phyloP scores from a whole-genome alignment of 2,113 vertebrate genomes.

The Lasiurus cinereus region DNA sequence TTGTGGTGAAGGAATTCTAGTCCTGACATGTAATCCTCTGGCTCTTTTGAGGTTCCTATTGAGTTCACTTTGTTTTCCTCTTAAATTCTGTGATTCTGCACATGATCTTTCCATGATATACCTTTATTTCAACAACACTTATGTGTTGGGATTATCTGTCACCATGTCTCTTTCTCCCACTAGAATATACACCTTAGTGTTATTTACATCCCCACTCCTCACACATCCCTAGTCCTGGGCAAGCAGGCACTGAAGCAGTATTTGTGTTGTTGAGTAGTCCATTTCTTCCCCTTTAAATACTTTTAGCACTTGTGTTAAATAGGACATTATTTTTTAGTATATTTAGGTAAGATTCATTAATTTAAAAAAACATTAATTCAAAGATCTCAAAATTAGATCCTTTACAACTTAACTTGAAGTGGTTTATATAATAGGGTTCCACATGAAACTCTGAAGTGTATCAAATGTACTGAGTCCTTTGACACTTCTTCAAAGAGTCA shows the following conservation, averaged over 20 bases:
- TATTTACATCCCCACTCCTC: neutral
- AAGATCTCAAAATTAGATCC: conserved; percentile 22
- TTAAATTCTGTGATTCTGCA: neutral
- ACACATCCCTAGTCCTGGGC: neutral
- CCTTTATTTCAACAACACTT: neutral
- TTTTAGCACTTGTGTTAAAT: neutral
- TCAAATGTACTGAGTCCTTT: neutral
- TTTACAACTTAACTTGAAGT: conserved; percentile 8
- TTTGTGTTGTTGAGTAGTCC: neutral
- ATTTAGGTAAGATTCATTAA: conserved; percentile 36
- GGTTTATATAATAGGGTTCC: neutral
- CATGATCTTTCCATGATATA: neutral
- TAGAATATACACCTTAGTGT: neutral
- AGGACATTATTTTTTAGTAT: neutral
- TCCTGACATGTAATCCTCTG: neutral
- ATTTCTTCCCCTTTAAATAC: neutral
- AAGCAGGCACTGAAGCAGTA: neutral
- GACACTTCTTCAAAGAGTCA: neutral
- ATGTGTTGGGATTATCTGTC: neutral
- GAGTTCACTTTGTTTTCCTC: neutral
- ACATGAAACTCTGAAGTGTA: neutral
- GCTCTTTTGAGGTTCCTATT: neutral
- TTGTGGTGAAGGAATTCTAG: neutral
- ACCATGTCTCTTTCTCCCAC: neutral
- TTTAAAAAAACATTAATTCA: neutral